Conservation (phyloP, 1,140 invertebrate species). For the Potamilus streckersoni region DNA sequence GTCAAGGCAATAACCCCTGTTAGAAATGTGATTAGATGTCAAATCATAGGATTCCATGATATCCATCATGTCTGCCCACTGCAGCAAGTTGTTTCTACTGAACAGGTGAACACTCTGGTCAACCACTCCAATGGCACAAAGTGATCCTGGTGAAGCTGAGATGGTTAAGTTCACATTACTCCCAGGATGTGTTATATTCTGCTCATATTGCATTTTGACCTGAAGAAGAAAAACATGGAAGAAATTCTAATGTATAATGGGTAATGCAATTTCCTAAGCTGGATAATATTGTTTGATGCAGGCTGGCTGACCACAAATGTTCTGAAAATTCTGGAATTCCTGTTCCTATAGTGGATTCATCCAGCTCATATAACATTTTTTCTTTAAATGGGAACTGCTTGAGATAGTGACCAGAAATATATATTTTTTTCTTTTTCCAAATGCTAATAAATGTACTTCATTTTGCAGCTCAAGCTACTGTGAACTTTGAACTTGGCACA, state of each 20-base stretch:
- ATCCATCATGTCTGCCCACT: constrained; percentile 13
- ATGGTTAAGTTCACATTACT: constrained; percentile 68
- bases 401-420: too few relatives aligned
- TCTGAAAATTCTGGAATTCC: too few relatives aligned
- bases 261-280: too few relatives aligned
- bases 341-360: too few relatives aligned
- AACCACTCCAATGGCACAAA: constrained; percentile 73
- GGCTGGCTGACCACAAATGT: too few relatives aligned
- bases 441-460: too few relatives aligned
- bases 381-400: too few relatives aligned
- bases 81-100: constrained; percentile 55
- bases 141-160: constrained; percentile 70
- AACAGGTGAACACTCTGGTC: constrained; percentile 74
- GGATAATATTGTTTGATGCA: too few relatives aligned
- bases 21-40: constrained; percentile 24
- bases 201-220: constrained; percentile 68
- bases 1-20: constrained; percentile 23
- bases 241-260: background rate
- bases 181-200: constrained; percentile 69
- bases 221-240: constrained; percentile 27
- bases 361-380: too few relatives aligned
- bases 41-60: constrained; percentile 15
- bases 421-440: too few relatives aligned
- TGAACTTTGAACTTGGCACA: too few relatives aligned
- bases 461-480: too few relatives aligned